A percentile compares a stretch with the other conserved stretches of the same genome.
Evolutionary conservation across 2,797 vertebrate species (phyloP).

Genomic region (Periophthalmus magnuspinnatus): DNA sequence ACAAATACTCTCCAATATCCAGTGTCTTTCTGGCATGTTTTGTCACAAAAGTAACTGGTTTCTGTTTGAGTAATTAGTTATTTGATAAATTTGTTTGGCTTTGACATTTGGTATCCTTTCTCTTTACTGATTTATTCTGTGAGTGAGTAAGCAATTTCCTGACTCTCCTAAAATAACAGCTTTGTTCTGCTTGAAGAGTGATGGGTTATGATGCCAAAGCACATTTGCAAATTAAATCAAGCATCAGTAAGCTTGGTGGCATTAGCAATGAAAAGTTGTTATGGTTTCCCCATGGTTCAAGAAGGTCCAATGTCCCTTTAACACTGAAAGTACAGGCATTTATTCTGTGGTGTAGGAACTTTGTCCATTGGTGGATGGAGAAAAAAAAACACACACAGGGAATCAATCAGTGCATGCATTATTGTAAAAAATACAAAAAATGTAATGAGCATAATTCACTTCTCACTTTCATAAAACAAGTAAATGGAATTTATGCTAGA

Average conservation of each 20-base stretch:
- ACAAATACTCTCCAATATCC: slow-evolving; percentile 13
- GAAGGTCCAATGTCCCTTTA: not conserved
- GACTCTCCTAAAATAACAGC: slow-evolving; percentile 2
- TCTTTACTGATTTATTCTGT: slow-evolving; percentile 10
- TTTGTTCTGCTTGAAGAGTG: slow-evolving; percentile 14
- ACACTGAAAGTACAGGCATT: not conserved
- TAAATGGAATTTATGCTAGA: slow-evolving; percentile 11
- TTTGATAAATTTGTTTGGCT: slow-evolving; percentile 11
- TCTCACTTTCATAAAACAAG: not conserved
- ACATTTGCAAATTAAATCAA: slow-evolving; percentile 13
- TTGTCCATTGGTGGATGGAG: slow-evolving; percentile 19
- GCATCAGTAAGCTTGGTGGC: slow-evolving; percentile 6
- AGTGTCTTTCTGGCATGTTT: not conserved
- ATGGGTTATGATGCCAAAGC: slow-evolving; percentile 9
- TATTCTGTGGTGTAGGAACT: slow-evolving; percentile 14
- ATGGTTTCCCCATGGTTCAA: slow-evolving; percentile 10
- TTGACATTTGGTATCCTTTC: slow-evolving; percentile 11
- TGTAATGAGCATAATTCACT: not conserved
- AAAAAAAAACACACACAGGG: slow-evolving; percentile 35
- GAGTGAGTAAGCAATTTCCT: slow-evolving; percentile 14
- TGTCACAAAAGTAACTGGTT: not conserved
- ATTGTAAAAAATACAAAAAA: slow-evolving; percentile 20
- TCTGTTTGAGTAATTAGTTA: not conserved
- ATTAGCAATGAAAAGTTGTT: slow-evolving; percentile 10
- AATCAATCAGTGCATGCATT: slow-evolving; percentile 48